Percentiles rank a stretch among this genome's conserved stretches.
phyloP scores from a whole-genome alignment of 2,113 vertebrate genomes.

The Alectura lathami region DNA sequence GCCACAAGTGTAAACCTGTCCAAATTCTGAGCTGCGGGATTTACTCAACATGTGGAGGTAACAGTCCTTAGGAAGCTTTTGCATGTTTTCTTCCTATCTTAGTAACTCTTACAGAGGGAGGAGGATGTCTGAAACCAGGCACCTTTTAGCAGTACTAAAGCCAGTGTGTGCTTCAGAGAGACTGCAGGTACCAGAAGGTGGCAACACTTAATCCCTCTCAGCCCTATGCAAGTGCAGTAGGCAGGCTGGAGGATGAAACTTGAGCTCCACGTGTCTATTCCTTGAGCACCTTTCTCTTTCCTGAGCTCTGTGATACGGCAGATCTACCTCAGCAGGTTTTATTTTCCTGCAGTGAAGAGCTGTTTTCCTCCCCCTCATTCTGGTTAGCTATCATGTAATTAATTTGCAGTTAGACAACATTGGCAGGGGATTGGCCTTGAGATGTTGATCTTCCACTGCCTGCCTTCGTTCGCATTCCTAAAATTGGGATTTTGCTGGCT shows the following conservation, averaged over 20 bases:
- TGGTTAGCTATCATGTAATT: not conserved
- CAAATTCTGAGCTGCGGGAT: not conserved
- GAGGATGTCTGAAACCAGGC: not conserved
- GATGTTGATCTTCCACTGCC: not conserved
- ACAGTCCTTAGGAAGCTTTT: not conserved
- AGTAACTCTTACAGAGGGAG: not conserved
- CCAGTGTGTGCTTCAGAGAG: not conserved
- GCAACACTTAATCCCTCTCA: not conserved
- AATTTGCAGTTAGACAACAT: not conserved
- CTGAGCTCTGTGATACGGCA: fast-evolving
- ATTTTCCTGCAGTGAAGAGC: not conserved
- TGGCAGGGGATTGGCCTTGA: not conserved
- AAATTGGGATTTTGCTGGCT: not conserved
- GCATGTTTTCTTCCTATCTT: not conserved
- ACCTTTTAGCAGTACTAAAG: not conserved
- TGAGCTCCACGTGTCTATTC: not conserved
- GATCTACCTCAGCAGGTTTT: not conserved
- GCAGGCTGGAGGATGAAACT: not conserved
- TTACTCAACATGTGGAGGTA: fast-evolving
- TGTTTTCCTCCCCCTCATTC: not conserved
- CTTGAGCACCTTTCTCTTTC: not conserved
- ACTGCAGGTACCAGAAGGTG: not conserved
- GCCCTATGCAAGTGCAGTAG: not conserved
- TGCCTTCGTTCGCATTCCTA: not conserved
- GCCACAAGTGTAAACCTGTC: not conserved